Base-by-base conservation (phyloP, 2,888 invertebrate genomes). In the Heliconius ismenius region DNA sequence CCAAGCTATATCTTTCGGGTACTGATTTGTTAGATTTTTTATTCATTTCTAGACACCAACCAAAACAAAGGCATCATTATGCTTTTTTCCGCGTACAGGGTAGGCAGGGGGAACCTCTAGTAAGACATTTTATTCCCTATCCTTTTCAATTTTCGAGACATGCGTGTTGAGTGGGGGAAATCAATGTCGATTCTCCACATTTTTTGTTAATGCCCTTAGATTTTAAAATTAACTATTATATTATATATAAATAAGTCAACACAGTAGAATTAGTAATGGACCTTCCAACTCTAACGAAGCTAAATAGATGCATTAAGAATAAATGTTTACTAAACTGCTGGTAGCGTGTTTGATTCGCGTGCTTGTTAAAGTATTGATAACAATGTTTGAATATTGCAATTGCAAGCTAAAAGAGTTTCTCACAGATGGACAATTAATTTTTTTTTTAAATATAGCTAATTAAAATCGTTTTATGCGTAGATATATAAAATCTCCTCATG, bases 311-410 rank as follows among this genome's bases (percentile, higher is more conserved):
- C 69, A 69, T 28, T 54, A 11, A 11, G 49, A 26, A 54, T 69
- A 69, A 69, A 69, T 69, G 18, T 69, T 28, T 28, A 49, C n/a
- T 68, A 69, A 69, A 28, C n/a, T 43, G 21, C 3, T 28, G 21
- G 11, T 69, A 28, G 54, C 54, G 69, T 49, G 69, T 69, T 69
- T 26, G 28, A 54, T 49, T 69, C 28, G 26, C 54, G 69, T 69
- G 32, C 32, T 21, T 36, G 36, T 65, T 36, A 11, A n/a, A 26
- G 28, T 28, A 63, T 63, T 18, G 26, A 28, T 28, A 26, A 15
- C 63, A 28, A 18, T 28, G 28, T 63, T 63, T 63, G 10, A 26
- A 28, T 62, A 26, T 63, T 63, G 63, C 26, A 63, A 28, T 18
- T 63, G 26, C 26, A 13, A 15, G 26, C 26, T 62, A 15, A 26